phyloP scores from a whole-genome alignment of 2,113 vertebrate genomes.

The Merops nubicus region DNA sequence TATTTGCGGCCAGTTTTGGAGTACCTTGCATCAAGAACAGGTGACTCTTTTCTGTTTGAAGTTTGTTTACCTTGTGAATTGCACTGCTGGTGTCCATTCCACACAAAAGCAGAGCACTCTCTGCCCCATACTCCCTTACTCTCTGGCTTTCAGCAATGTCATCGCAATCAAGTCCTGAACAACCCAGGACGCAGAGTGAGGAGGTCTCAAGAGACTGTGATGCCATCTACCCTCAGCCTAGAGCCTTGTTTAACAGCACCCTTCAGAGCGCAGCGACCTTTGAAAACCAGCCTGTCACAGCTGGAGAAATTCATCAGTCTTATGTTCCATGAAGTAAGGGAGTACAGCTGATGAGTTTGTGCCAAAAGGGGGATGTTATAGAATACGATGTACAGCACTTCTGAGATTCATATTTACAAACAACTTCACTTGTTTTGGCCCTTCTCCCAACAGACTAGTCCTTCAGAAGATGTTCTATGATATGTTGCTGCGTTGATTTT shows the following conservation, averaged over 20 bases:
- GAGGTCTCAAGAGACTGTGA: not conserved
- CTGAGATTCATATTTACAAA: not conserved
- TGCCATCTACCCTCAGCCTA: not conserved
- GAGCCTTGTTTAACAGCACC: not conserved
- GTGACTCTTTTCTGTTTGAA: slow-evolving; percentile 26
- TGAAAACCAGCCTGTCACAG: not conserved
- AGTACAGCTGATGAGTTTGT: not conserved
- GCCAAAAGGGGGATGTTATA: not conserved
- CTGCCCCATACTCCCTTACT: not conserved
- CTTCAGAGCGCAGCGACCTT: not conserved
- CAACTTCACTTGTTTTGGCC: not conserved
- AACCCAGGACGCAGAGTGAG: not conserved
- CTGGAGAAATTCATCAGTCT: fast-evolving
- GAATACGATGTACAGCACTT: not conserved
- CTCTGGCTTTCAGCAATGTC: not conserved
- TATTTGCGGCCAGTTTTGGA: slow-evolving; percentile 37
- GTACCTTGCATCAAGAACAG: not conserved
- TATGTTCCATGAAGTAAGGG: not conserved
- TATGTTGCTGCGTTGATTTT: not conserved
- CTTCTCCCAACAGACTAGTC: not conserved
- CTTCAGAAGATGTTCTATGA: not conserved
- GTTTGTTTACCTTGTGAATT: slow-evolving; percentile 21
- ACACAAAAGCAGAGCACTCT: not conserved
- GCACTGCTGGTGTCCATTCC: not conserved
- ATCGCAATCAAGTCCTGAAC: not conserved